Percentiles rank a stretch among this genome's conserved stretches.
Conservation (phyloP, 2,113 vertebrate species). For the Channa maculata region DNA sequence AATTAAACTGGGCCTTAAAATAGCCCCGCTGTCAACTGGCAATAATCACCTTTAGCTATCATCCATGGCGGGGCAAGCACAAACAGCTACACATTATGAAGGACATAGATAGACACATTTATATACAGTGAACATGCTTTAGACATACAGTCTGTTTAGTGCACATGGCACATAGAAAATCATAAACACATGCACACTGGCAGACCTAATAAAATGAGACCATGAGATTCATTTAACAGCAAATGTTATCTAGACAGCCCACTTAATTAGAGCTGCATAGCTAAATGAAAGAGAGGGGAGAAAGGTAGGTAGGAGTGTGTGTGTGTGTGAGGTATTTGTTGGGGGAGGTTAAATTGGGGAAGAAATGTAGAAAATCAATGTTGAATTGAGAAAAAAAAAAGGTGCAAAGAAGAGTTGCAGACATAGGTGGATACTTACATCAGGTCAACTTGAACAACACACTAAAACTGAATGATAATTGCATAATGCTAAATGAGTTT, state of each 20-base stretch:
- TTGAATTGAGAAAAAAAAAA: constrained; percentile 15
- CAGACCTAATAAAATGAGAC: constrained; percentile 43
- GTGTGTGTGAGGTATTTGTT: too few relatives aligned
- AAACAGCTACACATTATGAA: constrained; percentile 8
- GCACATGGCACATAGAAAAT: background rate
- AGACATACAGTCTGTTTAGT: too few relatives aligned
- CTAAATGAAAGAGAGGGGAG: background rate
- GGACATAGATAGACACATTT: constrained; percentile 8
- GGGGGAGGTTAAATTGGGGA: constrained; percentile 2
- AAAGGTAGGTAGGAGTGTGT: background rate
- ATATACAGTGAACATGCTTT: background rate
- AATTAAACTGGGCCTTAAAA: constrained; percentile 78
- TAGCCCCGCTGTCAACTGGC: constrained; percentile 73
- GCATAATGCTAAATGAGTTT: background rate
- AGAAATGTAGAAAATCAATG: constrained; percentile 34
- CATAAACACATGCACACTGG: background rate
- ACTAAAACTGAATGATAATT: background rate
- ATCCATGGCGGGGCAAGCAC: background rate
- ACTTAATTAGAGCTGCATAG: constrained; percentile 53
- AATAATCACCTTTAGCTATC: constrained; percentile 66
- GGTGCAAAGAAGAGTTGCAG: background rate
- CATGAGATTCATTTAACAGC: constrained; percentile 51
- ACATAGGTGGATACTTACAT: background rate
- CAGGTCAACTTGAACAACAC: background rate
- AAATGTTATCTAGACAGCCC: constrained; percentile 50